These are phyloP conservation scores for Embidobia sp. DNA, from an alignment of 2,888 invertebrate genomes.

Conservation along the genomic window DNA sequence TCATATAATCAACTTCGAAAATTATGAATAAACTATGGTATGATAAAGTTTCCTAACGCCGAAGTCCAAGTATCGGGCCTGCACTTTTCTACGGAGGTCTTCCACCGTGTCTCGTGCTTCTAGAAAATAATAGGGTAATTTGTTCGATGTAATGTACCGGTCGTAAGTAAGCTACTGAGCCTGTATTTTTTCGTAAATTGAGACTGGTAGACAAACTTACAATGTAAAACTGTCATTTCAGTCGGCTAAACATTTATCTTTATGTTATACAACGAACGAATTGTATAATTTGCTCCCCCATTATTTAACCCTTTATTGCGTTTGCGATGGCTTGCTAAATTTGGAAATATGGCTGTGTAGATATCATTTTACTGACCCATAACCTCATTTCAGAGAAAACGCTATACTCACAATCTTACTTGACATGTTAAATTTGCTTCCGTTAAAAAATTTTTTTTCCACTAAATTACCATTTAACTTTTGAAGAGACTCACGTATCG, in stretches of 20 bases:
- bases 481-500: no score
- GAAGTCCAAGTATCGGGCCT: constrained; percentile 26
- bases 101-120: constrained; percentile 48
- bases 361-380: constrained; percentile 38
- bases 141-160: constrained; percentile 57
- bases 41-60: constrained; percentile 33
- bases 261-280: constrained; percentile 41
- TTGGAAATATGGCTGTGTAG: constrained; percentile 38
- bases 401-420: constrained; percentile 1
- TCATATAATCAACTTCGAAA: constrained; percentile 28
- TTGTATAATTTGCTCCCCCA: constrained; percentile 52
- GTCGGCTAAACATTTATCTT: constrained; percentile 56
- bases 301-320: constrained; percentile 53
- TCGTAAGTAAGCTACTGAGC: constrained; percentile 47
- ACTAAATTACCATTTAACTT: no score
- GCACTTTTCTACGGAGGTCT: constrained; percentile 36
- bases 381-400: constrained; percentile 18
- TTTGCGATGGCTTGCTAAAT: constrained; percentile 28
- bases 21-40: constrained; percentile 52
- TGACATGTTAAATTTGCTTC: background rate
- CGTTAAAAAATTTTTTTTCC: no score
- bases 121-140: constrained; percentile 64
- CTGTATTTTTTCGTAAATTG: constrained; percentile 62
- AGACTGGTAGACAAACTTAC: constrained; percentile 58
- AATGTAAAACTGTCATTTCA: constrained; percentile 61